Percentiles rank a stretch among this genome's conserved stretches.
phyloP scores from a whole-genome alignment of 2,888 invertebrate genomes.

The Melitaea athalia region DNA sequence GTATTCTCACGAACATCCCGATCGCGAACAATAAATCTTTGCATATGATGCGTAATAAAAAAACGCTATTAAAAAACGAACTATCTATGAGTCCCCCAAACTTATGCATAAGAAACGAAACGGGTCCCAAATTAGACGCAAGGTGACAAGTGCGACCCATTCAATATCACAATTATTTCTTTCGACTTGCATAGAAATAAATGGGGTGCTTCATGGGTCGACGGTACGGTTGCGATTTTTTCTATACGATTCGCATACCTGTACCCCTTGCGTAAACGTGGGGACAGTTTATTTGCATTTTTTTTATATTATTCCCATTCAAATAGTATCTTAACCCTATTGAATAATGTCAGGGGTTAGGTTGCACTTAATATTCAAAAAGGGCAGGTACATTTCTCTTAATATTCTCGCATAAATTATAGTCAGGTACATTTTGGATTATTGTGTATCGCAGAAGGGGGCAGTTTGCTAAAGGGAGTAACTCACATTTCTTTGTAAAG shows the following conservation, averaged over 20 bases:
- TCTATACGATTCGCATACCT: conserved; percentile 63
- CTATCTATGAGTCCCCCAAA: conserved; percentile 74
- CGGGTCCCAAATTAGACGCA: conserved; percentile 78
- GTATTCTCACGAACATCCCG: conserved; percentile 80
- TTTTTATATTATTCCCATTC: conserved; percentile 76
- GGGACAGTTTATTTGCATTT: conserved; percentile 83
- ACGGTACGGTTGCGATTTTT: conserved; percentile 65
- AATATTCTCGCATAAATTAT: conserved; percentile 83
- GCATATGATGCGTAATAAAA: conserved; percentile 75
- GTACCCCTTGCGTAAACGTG: conserved; percentile 66
- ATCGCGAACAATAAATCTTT: conserved; percentile 77
- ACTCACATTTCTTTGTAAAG: conserved; percentile 43
- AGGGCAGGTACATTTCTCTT: conserved; percentile 83
- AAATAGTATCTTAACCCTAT: conserved; percentile 82
- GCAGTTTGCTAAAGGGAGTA: conserved; percentile 54
- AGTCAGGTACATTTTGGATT: conserved; percentile 81
- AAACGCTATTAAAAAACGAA: conserved; percentile 77
- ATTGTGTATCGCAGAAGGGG: conserved; percentile 71
- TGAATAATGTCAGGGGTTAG: conserved; percentile 82
- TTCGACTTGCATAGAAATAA: conserved; percentile 47
- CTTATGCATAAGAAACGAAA: conserved; percentile 74
- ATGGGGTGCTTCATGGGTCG: conserved; percentile 60
- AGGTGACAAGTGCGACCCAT: conserved; percentile 75
- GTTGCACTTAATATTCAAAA: conserved; percentile 83
- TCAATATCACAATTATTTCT: conserved; percentile 51